Conservation (phyloP, 2,888 invertebrate species). For the Leucoptera coffeella region DNA sequence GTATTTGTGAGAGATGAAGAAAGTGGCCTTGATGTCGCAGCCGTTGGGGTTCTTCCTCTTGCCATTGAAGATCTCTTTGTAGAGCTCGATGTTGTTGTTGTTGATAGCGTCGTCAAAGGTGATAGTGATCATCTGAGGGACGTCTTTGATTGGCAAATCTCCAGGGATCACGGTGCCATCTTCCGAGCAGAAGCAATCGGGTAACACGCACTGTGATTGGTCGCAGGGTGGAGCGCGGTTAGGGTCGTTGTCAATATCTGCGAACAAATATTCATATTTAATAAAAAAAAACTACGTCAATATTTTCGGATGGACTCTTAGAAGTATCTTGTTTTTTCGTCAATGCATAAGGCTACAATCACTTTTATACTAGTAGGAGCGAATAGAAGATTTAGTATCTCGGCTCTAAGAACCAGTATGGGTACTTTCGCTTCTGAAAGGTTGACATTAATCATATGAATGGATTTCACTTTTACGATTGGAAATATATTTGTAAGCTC, state of each 20-base stretch:
- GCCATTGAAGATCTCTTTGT: conserved; percentile 86
- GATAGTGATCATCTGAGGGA: conserved; percentile 91
- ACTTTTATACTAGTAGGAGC: no score
- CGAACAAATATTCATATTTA: no score
- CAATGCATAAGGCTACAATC: no score
- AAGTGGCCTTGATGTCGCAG: conserved; percentile 88
- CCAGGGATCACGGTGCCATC: conserved; percentile 85
- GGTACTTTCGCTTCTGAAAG: conserved; percentile 45
- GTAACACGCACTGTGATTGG: conserved; percentile 75
- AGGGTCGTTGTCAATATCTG: conserved; percentile 90
- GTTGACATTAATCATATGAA: no score
- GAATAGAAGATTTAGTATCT: no score
- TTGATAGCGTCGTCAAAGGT: conserved; percentile 94
- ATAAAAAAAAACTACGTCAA: no score
- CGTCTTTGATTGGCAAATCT: conserved; percentile 75
- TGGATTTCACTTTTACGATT: conserved; percentile 47
- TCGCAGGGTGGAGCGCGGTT: conserved; percentile 90
- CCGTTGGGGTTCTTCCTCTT: conserved; percentile 89
- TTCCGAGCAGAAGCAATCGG: conserved; percentile 92
- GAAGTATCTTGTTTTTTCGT: no score
- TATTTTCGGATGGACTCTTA: no score
- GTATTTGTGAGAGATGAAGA: conserved; percentile 90
- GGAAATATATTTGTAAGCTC: no score
- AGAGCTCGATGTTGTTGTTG: conserved; percentile 90
- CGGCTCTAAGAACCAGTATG: conserved; percentile 40